Evolutionary conservation across 1,140 invertebrate genomes (phyloP).

Genomic region (Musca domestica): DNA sequence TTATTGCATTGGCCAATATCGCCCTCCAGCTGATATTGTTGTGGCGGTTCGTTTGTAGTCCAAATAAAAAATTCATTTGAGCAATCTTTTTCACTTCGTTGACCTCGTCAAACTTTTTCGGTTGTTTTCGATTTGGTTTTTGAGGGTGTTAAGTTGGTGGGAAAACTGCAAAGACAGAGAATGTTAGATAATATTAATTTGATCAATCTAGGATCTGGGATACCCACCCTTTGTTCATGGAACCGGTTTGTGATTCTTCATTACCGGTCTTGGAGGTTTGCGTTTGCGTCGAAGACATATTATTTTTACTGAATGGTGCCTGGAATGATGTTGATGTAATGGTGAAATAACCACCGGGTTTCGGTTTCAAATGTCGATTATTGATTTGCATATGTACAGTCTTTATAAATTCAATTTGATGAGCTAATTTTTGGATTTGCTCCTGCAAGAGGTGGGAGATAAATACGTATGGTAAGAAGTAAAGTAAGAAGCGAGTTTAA

Average conservation of each 20-base stretch:
- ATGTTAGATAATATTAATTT: not conserved
- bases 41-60: slow-evolving; percentile 17
- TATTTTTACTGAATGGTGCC: slow-evolving; percentile 49
- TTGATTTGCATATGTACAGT: slow-evolving; percentile 90
- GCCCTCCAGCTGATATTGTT: not conserved
- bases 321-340: slow-evolving; percentile 56
- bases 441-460: slow-evolving; percentile 59
- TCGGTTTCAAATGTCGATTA: slow-evolving; percentile 81
- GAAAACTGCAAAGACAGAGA: slow-evolving; percentile 28
- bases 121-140: slow-evolving; percentile 43
- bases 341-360: slow-evolving; percentile 76
- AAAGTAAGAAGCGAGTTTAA: not conserved
- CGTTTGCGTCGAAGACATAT: slow-evolving; percentile 47
- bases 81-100: slow-evolving; percentile 54
- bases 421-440: slow-evolving; percentile 85
- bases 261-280: slow-evolving; percentile 42
- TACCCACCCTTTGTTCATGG: slow-evolving; percentile 32
- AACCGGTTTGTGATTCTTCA: slow-evolving; percentile 25
- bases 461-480: not conserved
- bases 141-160: slow-evolving; percentile 41
- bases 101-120: slow-evolving; percentile 53
- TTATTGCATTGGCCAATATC: not conserved
- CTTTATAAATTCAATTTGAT: slow-evolving; percentile 90
- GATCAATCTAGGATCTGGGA: not conserved
- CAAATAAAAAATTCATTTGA: slow-evolving; percentile 50